Evolutionary conservation across 2,113 vertebrate genomes (phyloP).

Genomic region (Coptodon bakossiorum): DNA sequence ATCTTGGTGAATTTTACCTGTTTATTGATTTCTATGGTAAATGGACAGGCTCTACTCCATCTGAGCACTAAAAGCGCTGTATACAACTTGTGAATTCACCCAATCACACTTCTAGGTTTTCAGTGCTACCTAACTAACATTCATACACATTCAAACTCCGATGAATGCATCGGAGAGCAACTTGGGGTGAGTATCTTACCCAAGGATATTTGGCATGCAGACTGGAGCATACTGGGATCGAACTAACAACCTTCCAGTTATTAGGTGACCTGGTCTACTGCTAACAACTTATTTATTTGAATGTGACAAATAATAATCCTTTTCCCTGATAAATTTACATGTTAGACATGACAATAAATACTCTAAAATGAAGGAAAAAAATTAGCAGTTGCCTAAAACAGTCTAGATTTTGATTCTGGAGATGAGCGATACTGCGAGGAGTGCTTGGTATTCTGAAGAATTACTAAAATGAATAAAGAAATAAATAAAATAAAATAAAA

Average conservation of each 20-base stretch:
- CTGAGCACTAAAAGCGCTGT: background rate
- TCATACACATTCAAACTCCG: background rate
- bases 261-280: background rate
- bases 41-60: background rate
- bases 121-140: background rate
- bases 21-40: background rate
- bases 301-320: background rate
- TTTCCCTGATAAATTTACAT: slow-evolving; percentile 32
- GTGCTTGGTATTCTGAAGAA: slow-evolving; percentile 7
- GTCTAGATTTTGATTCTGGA: background rate
- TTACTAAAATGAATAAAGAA: no score
- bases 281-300: background rate
- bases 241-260: no score
- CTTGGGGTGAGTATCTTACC: background rate
- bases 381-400: background rate
- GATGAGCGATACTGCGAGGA: background rate
- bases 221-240: no score
- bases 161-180: no score
- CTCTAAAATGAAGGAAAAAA: background rate
- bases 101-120: background rate
- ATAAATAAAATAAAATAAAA: background rate
- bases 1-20: background rate
- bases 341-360: slow-evolving; percentile 51
- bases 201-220: no score
- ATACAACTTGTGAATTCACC: background rate